These are phyloP conservation scores for Microcebus murinus DNA, from an alignment of 2,113 vertebrate species.

Conservation along the genomic window DNA sequence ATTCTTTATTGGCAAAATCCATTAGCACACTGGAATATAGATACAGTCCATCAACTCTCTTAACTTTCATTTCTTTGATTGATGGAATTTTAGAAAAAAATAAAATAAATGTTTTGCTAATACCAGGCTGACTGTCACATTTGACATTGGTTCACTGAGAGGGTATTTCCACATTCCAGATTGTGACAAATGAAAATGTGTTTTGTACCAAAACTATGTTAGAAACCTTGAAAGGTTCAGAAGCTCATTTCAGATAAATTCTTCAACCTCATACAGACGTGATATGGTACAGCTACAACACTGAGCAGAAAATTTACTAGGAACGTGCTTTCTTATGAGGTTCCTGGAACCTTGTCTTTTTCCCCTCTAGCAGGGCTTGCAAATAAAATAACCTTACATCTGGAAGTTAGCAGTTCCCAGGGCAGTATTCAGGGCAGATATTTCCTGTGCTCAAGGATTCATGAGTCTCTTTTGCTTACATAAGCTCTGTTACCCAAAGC, in stretches of 20 bases:
- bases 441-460: not conserved
- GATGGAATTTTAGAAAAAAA: constrained; percentile 56
- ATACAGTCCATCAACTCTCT: not conserved
- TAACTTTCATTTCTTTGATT: constrained; percentile 56
- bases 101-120: constrained; percentile 56
- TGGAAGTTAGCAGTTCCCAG: not conserved
- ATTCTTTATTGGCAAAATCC: constrained; percentile 49
- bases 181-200: constrained; percentile 54
- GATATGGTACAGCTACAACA: not conserved
- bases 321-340: not conserved
- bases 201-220: constrained; percentile 57
- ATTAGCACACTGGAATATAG: constrained; percentile 6
- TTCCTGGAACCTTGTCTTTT: not conserved
- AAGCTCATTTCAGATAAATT: constrained; percentile 70
- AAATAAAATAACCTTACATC: not conserved
- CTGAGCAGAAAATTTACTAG: not conserved
- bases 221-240: constrained; percentile 45
- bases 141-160: constrained; percentile 57
- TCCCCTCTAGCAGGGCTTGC: not conserved
- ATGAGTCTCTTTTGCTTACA: not conserved
- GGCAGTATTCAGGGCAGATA: not conserved
- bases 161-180: constrained; percentile 59
- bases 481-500: not conserved
- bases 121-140: constrained; percentile 39
- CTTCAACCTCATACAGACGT: not conserved